Evolutionary conservation across 2,888 invertebrate species (phyloP).

Genomic region (Dermolepida albohirtum): DNA sequence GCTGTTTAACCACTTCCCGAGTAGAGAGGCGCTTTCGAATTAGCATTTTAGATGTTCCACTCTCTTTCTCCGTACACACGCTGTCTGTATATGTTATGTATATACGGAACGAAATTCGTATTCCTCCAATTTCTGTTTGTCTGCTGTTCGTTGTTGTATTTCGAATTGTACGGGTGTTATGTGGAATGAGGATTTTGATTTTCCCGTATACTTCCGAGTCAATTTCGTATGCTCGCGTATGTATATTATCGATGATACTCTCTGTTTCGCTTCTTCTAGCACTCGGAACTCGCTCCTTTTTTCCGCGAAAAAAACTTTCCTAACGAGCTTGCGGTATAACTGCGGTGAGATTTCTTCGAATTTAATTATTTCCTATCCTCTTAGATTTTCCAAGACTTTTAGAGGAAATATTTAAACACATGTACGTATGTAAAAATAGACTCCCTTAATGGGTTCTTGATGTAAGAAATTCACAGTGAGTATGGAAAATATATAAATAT

Average conservation of each 20-base stretch:
- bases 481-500: too few relatives aligned
- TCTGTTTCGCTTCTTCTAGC: neutral
- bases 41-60: conserved; percentile 65
- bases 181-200: conserved; percentile 61
- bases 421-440: too few relatives aligned
- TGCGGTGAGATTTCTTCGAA: too few relatives aligned
- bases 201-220: conserved; percentile 47
- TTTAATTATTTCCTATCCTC: too few relatives aligned
- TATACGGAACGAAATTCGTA: conserved; percentile 47
- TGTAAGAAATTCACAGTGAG: too few relatives aligned
- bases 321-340: too few relatives aligned
- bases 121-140: conserved; percentile 59
- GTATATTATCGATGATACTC: conserved; percentile 18
- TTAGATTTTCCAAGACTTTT: too few relatives aligned
- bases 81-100: too few relatives aligned
- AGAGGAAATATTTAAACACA: too few relatives aligned
- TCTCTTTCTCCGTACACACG: neutral
- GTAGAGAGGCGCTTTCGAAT: conserved; percentile 62
- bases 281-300: too few relatives aligned
- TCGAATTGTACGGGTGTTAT: conserved; percentile 5
- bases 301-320: too few relatives aligned
- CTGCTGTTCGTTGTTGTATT: conserved; percentile 47
- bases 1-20: conserved; percentile 67
- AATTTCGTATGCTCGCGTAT: conserved; percentile 36
- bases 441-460: too few relatives aligned